Base-by-base conservation (phyloP, 2,113 vertebrate species). In the Cavia aperea region DNA sequence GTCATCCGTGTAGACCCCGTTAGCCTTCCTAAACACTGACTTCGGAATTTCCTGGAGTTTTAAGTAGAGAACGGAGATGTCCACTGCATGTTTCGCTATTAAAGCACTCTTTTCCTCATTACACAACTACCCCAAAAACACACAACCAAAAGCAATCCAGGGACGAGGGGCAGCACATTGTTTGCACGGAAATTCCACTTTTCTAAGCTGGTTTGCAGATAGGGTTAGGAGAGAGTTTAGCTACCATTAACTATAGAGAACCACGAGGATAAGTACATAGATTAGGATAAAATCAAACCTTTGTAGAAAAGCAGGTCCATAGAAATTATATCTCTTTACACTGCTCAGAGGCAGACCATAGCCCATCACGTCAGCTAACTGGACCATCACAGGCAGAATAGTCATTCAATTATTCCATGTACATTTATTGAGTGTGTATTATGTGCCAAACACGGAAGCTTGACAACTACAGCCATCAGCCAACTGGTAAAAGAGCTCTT, bases 1-100 rank as follows among this genome's bases (percentile, higher is more conserved):
- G 33, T 81, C 65, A 23, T 68, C 81, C 10, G 7, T 1, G 23
- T n/a, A 66, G 58, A 36, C 14, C 68, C 15, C n/a, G 15, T 88
- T 85, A 73, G 21, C 49, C 83, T 95, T 72, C 66, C 86, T 85
- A 93, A 91, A 89, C 23, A 66, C 91, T 70, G 54, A 79, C 16
- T 18, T 65, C 78, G 51, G 60, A 88, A 79, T 87, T 49, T 89
- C 72, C 73, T 66, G 21, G 31, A 88, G 14, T 81, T 70, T 89
- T 36, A 92, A 82, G 65, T 56, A 77, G 58, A 84, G 54, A 95
- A 75, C 29, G 39, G 29, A 36, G 60, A 62, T 88, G 77, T 72
- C 77, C 84, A 84, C 91, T 5, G 85, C 51, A 88, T 18, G 12
- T 56, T 84, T 89, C 87, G 81, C n/a, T 78, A 92, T 73, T 58